These are phyloP conservation scores for Phrynosoma blainvillii DNA, from an alignment of 2,113 vertebrate genomes.

Conservation along the genomic window DNA sequence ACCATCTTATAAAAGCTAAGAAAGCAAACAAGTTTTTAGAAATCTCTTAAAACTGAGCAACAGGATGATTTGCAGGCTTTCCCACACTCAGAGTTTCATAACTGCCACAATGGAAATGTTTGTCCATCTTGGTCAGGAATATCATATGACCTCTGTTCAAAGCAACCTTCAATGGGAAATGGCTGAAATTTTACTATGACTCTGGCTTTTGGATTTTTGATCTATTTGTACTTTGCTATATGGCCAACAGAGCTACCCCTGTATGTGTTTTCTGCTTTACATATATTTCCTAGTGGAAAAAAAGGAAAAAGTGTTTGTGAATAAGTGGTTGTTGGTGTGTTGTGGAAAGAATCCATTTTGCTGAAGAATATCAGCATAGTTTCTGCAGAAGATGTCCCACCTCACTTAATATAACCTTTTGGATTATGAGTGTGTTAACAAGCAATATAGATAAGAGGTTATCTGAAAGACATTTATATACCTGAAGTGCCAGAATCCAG, in stretches of 20 bases:
- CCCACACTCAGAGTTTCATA: background rate
- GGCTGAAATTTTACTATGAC: background rate
- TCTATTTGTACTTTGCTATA: too few species aligned
- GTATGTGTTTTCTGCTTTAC: too few species aligned
- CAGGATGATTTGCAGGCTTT: background rate
- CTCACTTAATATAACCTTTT: background rate
- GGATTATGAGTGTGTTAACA: background rate
- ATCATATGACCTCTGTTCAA: background rate
- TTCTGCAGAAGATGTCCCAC: background rate
- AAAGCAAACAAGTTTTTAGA: background rate
- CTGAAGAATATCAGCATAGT: background rate
- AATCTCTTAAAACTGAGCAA: background rate
- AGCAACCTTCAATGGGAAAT: background rate
- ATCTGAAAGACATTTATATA: background rate
- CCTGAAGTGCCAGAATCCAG: background rate
- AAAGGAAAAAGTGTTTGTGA: background rate
- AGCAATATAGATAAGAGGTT: background rate
- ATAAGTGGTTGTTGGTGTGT: background rate
- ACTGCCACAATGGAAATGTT: background rate
- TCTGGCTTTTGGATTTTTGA: background rate
- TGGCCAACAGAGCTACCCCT: too few species aligned
- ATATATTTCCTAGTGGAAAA: too few species aligned
- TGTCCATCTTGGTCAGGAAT: background rate
- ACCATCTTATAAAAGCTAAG: background rate
- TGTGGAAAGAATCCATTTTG: background rate